Evolutionary conservation across 2,797 vertebrate species (phyloP).

Genomic region (Sibirionetta formosa): DNA sequence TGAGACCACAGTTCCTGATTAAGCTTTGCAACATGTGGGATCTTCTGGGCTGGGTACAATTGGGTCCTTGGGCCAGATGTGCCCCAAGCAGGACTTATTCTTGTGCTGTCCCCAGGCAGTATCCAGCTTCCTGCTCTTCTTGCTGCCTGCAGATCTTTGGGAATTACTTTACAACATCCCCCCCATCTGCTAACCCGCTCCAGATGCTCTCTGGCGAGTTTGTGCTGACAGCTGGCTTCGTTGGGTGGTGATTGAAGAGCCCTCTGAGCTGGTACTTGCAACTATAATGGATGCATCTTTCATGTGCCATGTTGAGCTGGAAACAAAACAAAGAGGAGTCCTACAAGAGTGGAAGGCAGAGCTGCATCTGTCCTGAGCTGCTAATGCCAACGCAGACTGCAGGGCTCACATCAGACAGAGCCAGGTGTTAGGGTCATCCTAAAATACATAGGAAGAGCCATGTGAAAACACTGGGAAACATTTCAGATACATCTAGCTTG

Average conservation of each 20-base stretch:
- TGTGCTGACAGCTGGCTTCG: fast-evolving
- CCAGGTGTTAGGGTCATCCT: background rate
- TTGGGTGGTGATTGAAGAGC: background rate
- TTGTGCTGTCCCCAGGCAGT: background rate
- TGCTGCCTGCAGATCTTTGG: background rate
- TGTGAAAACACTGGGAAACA: background rate
- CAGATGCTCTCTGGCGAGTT: background rate
- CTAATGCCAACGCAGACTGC: fast-evolving
- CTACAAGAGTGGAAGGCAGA: background rate
- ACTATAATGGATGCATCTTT: background rate
- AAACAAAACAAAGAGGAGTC: background rate
- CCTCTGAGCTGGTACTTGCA: background rate
- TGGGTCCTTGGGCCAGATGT: background rate
- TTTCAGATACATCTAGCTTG: background rate
- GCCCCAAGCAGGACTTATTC: background rate
- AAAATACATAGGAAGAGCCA: background rate
- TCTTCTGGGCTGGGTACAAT: background rate
- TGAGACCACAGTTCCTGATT: background rate
- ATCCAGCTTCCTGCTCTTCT: background rate
- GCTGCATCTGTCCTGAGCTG: background rate
- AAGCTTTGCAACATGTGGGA: background rate
- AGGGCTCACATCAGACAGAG: background rate
- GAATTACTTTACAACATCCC: background rate
- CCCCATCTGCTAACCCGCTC: background rate
- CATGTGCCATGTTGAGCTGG: background rate